phyloP scores from a whole-genome alignment of 2,113 vertebrate genomes.

The Pitta sordida region DNA sequence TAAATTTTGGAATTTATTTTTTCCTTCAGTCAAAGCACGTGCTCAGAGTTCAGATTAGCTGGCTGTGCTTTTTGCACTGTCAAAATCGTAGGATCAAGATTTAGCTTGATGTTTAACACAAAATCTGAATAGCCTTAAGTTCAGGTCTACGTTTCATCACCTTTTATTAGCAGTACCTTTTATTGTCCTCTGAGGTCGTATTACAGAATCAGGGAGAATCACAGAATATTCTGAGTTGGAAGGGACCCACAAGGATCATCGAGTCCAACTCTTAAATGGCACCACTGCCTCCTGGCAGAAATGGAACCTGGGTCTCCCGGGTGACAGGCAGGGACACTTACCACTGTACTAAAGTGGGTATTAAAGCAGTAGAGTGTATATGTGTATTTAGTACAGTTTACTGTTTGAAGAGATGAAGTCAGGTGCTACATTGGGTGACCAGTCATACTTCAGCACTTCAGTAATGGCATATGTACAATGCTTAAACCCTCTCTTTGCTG shows the following conservation, averaged over 20 bases:
- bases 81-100: background rate
- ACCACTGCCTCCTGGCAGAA: too few relatives aligned
- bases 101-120: background rate
- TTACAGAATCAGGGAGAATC: too few relatives aligned
- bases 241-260: too few relatives aligned
- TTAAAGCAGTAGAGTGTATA: background rate
- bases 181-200: background rate
- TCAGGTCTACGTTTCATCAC: background rate
- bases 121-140: too few relatives aligned
- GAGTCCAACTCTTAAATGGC: too few relatives aligned
- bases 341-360: too few relatives aligned
- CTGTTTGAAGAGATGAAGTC: background rate
- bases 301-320: too few relatives aligned
- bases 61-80: background rate
- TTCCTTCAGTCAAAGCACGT: background rate
- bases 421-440: background rate
- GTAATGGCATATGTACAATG: fast-evolving
- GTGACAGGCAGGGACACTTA: too few relatives aligned
- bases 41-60: background rate
- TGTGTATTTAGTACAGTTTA: background rate
- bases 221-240: too few relatives aligned
- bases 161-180: background rate
- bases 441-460: background rate
- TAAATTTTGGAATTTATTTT: background rate
- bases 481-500: background rate